Conservation (phyloP, 2,888 invertebrate genomes). For the Clitarchus hookeri region DNA sequence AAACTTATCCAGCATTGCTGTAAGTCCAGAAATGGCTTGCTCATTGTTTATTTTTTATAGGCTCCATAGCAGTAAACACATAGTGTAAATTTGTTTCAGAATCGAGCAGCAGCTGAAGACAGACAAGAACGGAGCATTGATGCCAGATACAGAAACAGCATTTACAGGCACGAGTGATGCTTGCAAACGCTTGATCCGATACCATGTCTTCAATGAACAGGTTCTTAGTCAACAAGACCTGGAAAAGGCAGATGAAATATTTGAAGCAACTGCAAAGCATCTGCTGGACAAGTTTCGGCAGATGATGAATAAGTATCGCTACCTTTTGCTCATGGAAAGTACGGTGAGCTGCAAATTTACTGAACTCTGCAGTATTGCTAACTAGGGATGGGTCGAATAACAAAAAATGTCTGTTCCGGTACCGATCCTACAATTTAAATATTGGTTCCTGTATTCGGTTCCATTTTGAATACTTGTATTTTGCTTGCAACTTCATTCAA, state of each 20-base stretch:
- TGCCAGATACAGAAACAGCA: conserved; percentile 74
- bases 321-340: conserved; percentile 74
- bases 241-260: conserved; percentile 70
- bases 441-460: no score
- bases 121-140: conserved; percentile 74
- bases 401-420: no score
- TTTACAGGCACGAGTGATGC: conserved; percentile 75
- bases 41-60: neutral
- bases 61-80: neutral
- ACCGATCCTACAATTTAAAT: no score
- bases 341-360: conserved; percentile 61
- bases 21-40: no score
- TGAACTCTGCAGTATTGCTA: neutral
- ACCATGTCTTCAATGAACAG: conserved; percentile 75
- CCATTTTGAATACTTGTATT: no score
- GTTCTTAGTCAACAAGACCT: conserved; percentile 66
- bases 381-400: no score
- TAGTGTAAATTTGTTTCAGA: conserved; percentile 54
- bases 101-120: conserved; percentile 75
- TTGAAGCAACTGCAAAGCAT: conserved; percentile 65
- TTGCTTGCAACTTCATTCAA: no score
- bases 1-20: no score
- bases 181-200: conserved; percentile 73
- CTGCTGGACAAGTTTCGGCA: conserved; percentile 70
- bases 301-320: conserved; percentile 75